A percentile compares a stretch with the other conserved stretches of the same genome.
Conservation (phyloP, 2,113 vertebrate genomes). For the Corydoras sp. region DNA sequence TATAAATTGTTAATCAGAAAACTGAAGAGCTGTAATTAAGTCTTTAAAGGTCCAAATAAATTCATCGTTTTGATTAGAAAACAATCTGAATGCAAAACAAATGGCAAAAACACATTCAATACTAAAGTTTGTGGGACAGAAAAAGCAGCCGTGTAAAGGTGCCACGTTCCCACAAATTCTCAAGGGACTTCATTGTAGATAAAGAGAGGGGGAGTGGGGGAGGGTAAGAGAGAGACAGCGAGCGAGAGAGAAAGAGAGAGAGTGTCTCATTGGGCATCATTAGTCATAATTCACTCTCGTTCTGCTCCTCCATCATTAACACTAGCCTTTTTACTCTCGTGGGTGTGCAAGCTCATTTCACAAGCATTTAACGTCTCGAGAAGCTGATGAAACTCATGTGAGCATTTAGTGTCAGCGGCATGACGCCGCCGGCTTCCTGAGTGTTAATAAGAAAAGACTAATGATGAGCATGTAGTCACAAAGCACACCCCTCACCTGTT, state of each 20-base stretch:
- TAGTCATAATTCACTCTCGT: conserved; percentile 90
- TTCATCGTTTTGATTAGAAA: too few relatives aligned
- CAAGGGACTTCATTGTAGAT: conserved; percentile 5
- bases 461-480: conserved; percentile 1
- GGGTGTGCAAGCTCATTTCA: conserved; percentile 72
- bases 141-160: conserved; percentile 28
- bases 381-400: conserved; percentile 59
- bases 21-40: too few relatives aligned
- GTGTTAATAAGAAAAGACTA: conserved; percentile 7
- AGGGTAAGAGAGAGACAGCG: conserved; percentile 3
- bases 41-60: too few relatives aligned
- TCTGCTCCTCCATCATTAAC: conserved; percentile 90
- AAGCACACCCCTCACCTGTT: background rate
- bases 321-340: conserved; percentile 90
- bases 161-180: conserved; percentile 28
- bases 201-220: conserved; percentile 32
- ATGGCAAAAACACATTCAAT: background rate
- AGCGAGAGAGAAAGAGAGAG: conserved; percentile 42
- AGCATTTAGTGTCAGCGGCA: conserved; percentile 56
- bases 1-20: too few relatives aligned
- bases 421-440: conserved; percentile 5
- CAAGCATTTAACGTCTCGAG: conserved; percentile 44
- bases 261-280: conserved; percentile 86
- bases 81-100: background rate
- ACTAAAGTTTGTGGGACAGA: background rate